These are phyloP conservation scores for Metaphire vulgaris DNA, from an alignment of 1,140 invertebrate species.

Conservation along the genomic window DNA sequence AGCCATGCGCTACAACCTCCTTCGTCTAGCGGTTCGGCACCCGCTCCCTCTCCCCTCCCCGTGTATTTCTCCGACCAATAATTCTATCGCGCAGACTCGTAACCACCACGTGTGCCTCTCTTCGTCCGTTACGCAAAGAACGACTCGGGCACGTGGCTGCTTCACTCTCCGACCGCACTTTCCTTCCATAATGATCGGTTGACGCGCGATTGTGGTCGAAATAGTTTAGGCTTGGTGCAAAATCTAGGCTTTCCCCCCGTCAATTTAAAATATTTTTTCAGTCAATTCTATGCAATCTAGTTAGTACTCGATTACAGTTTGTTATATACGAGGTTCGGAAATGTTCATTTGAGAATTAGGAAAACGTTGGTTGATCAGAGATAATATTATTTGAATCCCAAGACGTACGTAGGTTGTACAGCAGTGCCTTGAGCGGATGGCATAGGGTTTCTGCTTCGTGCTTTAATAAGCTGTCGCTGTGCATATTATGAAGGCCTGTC, in stretches of 20 bases:
- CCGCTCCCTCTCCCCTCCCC: not conserved
- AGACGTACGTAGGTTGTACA: not conserved
- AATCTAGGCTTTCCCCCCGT: no score
- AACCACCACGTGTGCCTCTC: no score
- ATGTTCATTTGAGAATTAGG: not conserved
- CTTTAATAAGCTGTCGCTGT: not conserved
- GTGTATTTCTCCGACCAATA: not conserved
- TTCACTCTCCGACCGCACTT: no score
- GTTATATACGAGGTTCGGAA: not conserved
- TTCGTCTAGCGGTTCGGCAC: not conserved
- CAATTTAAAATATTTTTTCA: no score
- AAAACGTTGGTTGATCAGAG: not conserved
- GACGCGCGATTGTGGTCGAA: no score
- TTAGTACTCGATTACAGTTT: not conserved
- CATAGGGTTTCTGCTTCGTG: not conserved
- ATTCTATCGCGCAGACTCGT: not conserved
- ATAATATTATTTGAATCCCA: not conserved
- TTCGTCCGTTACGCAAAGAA: no score
- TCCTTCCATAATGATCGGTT: no score
- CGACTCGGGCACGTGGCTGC: no score
- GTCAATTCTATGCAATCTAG: not conserved
- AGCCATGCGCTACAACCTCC: not conserved
- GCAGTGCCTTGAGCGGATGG: not conserved
- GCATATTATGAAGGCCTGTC: not conserved
- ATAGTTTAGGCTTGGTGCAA: no score